Evolutionary conservation across 1,140 invertebrate species (phyloP).

Genomic region (Trissolcus basalis): DNA sequence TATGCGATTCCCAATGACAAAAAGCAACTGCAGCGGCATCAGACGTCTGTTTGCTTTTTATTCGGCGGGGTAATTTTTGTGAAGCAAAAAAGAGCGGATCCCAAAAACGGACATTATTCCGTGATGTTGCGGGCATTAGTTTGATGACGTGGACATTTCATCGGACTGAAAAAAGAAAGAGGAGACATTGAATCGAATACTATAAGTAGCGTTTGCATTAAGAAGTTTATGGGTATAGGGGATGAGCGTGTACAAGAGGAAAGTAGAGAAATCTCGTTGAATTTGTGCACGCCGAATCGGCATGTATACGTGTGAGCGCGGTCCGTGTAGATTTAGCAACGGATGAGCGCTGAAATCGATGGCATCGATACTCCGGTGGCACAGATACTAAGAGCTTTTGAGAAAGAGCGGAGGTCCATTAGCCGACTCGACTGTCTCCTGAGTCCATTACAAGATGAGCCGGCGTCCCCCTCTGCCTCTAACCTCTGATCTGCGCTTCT

Average conservation of each 20-base stretch:
- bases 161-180: conserved; percentile 39
- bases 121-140: conserved; percentile 23
- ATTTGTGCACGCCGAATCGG: conserved; percentile 2
- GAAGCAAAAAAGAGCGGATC: no score
- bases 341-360: conserved; percentile 61
- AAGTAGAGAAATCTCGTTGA: conserved; percentile 38
- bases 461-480: conserved; percentile 58
- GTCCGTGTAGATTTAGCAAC: conserved; percentile 66
- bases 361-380: conserved; percentile 71
- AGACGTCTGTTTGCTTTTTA: no score
- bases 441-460: conserved; percentile 78
- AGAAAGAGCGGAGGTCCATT: conserved; percentile 74
- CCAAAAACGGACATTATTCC: no score
- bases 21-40: no score
- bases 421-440: conserved; percentile 76
- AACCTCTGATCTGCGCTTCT: conserved; percentile 58
- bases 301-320: conserved; percentile 15
- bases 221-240: conserved; percentile 13
- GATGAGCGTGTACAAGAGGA: conserved; percentile 31
- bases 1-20: conserved; percentile 37
- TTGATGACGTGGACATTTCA: conserved; percentile 31
- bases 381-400: conserved; percentile 75
- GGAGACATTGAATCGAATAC: conserved; percentile 50
- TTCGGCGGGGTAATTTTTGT: no score
- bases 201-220: conserved; percentile 43